phyloP scores from a whole-genome alignment of 1,140 invertebrate species.

The Lasioglossum albipes region DNA sequence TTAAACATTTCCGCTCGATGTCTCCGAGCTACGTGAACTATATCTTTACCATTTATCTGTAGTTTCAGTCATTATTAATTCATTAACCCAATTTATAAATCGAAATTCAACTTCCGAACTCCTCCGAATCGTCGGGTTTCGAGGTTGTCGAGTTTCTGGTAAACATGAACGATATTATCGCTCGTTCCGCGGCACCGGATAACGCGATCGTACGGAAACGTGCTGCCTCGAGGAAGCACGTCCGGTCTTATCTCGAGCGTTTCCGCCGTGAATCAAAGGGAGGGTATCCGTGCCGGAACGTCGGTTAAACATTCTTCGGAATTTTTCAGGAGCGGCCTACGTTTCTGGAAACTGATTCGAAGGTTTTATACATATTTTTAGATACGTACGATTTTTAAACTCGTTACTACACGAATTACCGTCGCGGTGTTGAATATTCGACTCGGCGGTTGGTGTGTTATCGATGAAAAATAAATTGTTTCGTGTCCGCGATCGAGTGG shows the following conservation, averaged over 20 bases:
- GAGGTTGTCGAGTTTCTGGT: background rate
- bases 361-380: too few relatives aligned
- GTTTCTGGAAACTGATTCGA: background rate
- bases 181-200: background rate
- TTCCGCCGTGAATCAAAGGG: slow-evolving; percentile 52
- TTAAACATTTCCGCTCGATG: too few relatives aligned
- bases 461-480: background rate
- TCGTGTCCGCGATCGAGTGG: background rate
- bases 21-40: too few relatives aligned
- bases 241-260: slow-evolving; percentile 59
- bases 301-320: slow-evolving; percentile 11
- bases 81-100: too few relatives aligned
- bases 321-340: too few relatives aligned
- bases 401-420: too few relatives aligned
- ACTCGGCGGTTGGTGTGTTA: background rate
- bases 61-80: too few relatives aligned
- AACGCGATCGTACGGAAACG: slow-evolving; percentile 40
- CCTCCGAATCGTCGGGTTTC: too few relatives aligned
- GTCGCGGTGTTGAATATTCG: too few relatives aligned
- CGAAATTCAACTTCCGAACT: too few relatives aligned
- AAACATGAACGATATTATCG: background rate
- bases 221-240: slow-evolving; percentile 40
- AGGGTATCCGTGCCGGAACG: slow-evolving; percentile 53
- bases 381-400: too few relatives aligned
- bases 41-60: too few relatives aligned